phyloP scores from a whole-genome alignment of 1,140 invertebrate genomes.

The Formica selysi region DNA sequence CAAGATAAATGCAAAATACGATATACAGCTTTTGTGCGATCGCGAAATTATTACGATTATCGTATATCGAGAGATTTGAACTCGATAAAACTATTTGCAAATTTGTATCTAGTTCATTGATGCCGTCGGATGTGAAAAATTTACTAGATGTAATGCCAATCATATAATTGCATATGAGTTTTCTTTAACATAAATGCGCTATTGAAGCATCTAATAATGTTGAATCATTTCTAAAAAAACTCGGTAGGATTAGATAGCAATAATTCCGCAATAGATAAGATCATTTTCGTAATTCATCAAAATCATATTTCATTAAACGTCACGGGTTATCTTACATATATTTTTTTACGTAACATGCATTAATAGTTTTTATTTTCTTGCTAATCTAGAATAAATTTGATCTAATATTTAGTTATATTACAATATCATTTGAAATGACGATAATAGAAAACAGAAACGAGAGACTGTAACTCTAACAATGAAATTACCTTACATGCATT shows the following conservation, averaged over 20 bases:
- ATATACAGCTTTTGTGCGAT: not conserved
- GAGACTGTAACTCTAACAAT: not conserved
- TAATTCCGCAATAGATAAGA: no score
- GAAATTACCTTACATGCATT: slow-evolving; percentile 20
- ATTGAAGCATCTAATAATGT: not conserved
- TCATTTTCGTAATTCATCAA: not conserved
- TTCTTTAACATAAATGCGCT: not conserved
- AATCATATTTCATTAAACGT: not conserved
- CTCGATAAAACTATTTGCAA: slow-evolving; percentile 9
- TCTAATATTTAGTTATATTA: not conserved
- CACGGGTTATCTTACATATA: not conserved
- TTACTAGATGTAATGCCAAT: not conserved
- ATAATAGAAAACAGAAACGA: not conserved
- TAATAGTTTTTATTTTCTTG: not conserved
- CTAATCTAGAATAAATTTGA: not conserved
- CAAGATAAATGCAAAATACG: not conserved
- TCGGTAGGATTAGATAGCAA: not conserved
- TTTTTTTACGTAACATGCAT: not conserved
- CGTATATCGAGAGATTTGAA: not conserved
- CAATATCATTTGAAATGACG: not conserved
- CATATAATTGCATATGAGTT: not conserved
- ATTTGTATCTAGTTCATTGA: not conserved
- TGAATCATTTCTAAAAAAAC: not conserved
- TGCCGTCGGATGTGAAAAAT: slow-evolving; percentile 41
- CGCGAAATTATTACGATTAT: no score